These are phyloP conservation scores for Cerastis leucographa DNA, from an alignment of 2,888 invertebrate genomes.

Conservation along the genomic window DNA sequence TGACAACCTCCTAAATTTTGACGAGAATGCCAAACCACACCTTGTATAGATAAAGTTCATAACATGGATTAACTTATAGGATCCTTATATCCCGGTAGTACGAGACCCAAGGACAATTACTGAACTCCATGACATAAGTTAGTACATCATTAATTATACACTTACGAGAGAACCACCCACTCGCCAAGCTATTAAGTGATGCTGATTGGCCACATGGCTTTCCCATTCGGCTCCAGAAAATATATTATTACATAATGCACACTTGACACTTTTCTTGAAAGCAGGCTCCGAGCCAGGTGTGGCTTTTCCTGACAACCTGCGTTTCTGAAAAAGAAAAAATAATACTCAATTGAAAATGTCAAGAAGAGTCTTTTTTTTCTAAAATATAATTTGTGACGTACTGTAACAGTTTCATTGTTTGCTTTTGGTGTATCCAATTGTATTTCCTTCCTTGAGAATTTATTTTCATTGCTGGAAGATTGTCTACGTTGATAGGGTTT, in stretches of 20 bases:
- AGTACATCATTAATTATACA: slow-evolving; percentile 32
- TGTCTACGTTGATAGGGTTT: background rate
- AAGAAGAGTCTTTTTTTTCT: background rate
- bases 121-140: background rate
- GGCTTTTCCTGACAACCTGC: slow-evolving; percentile 20
- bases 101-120: background rate
- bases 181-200: slow-evolving; percentile 76
- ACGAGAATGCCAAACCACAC: too few species aligned
- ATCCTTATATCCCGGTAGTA: background rate
- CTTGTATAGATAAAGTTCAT: too few species aligned
- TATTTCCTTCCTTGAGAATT: slow-evolving; percentile 2
- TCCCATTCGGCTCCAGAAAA: slow-evolving; percentile 73
- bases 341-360: background rate
- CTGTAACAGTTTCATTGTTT: slow-evolving; percentile 21
- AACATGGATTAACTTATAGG: too few species aligned
- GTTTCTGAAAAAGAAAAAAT: slow-evolving; percentile 55
- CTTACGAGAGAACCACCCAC: slow-evolving; percentile 73
- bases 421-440: slow-evolving; percentile 3
- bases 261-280: slow-evolving; percentile 69
- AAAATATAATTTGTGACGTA: slow-evolving; percentile 19
- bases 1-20: too few species aligned
- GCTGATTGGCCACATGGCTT: slow-evolving; percentile 70
- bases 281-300: slow-evolving; percentile 31
- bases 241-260: slow-evolving; percentile 73
- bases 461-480: slow-evolving; percentile 19